Base-by-base conservation (phyloP, 1,140 invertebrate genomes). In the Rhagoletis zephyria region DNA sequence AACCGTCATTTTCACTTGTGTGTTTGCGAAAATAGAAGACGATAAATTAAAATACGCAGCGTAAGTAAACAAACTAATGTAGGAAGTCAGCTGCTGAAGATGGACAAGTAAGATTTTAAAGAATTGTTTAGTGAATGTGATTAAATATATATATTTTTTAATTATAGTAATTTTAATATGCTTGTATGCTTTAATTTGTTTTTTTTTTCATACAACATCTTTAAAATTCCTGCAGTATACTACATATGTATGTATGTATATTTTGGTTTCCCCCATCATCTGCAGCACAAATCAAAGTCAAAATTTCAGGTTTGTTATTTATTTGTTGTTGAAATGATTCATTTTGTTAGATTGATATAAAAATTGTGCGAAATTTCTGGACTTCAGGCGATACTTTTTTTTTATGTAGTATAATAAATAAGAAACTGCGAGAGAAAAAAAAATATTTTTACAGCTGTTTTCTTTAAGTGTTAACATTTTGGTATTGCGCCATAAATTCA, bases 31-130 rank as follows among this genome's bases (percentile, higher is more conserved):
- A 74, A 48, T 10, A 63, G 19, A 0, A 30, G 19, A 6, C 19
- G 30, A 65, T 65, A 74, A 70, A 16, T 16, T 45, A 74, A 45
- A 74, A 48, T 40, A 45, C 16, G 42, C 67, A 74, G 16, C 7
- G 67, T 74, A 40, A 74, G 45, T 48, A 74, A 74, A 48, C n/a
- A n/a, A 74, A 4, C 7, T 63, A 63, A 16, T 12, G 40, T 16
- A 74, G 67, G 67, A 74, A 74, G 42, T 74, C 40, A 45, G 67
- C 14, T 14, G 67, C 14, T 14, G 67, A n/a, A 48, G 67, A 74
- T 45, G 67, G 16, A 67, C 19, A 12, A 67, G 10, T 45, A 48
- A 48, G 42, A 16, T 56, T 74, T 74, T 74, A 12, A 12, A 74
- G 67, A 48, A 48, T 30, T 30, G 10, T 74, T 74, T 16, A 5